These are phyloP conservation scores for Sarotherodon lohbergeri DNA, from an alignment of 2,113 vertebrate species.

Conservation along the genomic window DNA sequence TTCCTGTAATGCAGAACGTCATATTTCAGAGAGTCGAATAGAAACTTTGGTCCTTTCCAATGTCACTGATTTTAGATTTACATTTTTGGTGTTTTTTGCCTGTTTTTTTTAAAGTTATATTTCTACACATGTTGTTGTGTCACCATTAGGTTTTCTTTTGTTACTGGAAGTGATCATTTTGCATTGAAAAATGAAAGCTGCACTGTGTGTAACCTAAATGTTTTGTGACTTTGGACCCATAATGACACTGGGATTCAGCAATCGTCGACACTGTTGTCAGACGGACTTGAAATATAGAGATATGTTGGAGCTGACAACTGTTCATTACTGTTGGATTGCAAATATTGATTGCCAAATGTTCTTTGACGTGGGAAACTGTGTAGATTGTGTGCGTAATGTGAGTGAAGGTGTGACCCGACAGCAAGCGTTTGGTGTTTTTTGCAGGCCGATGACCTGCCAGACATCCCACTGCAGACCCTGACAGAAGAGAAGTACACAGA, in stretches of 20 bases:
- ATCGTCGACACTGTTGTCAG: neutral
- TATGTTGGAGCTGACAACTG: neutral
- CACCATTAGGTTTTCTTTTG: neutral
- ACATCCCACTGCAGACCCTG: slow-evolving; percentile 83
- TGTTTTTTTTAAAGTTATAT: neutral
- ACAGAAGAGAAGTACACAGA: slow-evolving; percentile 92
- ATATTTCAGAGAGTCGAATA: neutral
- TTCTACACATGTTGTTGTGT: fast-evolving
- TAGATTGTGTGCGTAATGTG: fast-evolving
- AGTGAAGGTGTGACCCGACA: neutral
- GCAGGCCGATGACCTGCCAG: slow-evolving; percentile 86
- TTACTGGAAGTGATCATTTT: neutral
- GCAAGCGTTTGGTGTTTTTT: neutral
- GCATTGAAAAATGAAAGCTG: neutral
- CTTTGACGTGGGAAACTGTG: fast-evolving
- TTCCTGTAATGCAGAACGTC: neutral
- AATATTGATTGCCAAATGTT: neutral
- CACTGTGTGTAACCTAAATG: neutral
- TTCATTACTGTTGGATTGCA: neutral
- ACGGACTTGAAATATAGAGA: neutral
- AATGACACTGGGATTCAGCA: neutral
- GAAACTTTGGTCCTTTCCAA: neutral
- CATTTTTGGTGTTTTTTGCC: neutral
- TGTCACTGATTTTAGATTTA: neutral
- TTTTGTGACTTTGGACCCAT: neutral